Evolutionary conservation across 2,113 vertebrate species (phyloP).

Genomic region (Scytalopus superciliaris): DNA sequence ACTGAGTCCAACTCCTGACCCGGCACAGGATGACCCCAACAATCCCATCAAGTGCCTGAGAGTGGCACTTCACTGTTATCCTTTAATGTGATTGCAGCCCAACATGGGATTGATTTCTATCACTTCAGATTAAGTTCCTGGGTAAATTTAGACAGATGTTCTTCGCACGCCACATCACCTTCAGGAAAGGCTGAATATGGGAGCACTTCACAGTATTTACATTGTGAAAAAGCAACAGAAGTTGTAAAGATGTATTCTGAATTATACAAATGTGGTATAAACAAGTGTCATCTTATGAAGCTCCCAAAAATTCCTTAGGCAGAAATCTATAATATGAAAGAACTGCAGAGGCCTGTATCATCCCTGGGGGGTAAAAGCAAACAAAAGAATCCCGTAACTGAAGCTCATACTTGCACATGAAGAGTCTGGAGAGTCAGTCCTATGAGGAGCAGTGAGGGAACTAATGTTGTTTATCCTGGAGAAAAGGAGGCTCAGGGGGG

Average conservation of each 20-base stretch:
- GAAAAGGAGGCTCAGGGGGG: background rate
- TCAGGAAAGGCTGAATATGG: background rate
- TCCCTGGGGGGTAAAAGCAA: background rate
- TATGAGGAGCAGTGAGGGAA: background rate
- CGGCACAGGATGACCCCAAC: background rate
- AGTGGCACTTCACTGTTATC: background rate
- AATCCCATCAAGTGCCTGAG: background rate
- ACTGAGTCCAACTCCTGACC: background rate
- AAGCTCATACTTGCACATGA: background rate
- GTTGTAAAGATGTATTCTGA: background rate
- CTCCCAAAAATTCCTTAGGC: background rate
- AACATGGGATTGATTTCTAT: background rate
- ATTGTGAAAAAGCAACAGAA: background rate
- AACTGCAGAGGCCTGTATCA: background rate
- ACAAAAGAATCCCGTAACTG: background rate
- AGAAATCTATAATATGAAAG: background rate
- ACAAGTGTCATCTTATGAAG: background rate
- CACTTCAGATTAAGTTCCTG: background rate
- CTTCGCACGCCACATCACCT: background rate
- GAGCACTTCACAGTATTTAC: background rate
- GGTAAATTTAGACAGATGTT: background rate
- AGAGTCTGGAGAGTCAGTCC: background rate
- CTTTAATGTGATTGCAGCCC: background rate
- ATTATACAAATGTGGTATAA: background rate
- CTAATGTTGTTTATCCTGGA: background rate